These are phyloP conservation scores for Lomographa bimaculata DNA, from an alignment of 2,888 invertebrate species.

Conservation along the genomic window DNA sequence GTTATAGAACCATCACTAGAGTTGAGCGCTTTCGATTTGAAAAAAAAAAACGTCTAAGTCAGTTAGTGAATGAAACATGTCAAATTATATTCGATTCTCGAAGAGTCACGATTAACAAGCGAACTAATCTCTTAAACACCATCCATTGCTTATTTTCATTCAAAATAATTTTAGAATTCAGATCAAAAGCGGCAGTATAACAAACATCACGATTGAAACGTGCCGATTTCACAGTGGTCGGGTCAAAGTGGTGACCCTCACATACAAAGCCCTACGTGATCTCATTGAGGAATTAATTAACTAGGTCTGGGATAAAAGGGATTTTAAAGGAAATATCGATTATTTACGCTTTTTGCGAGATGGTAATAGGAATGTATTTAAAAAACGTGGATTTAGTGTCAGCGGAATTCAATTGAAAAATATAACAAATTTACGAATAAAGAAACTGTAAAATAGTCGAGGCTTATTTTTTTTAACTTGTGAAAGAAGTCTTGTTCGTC, in stretches of 20 bases:
- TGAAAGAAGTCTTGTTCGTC: no score
- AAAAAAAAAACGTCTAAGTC: no score
- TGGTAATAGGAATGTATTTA: constrained; percentile 4
- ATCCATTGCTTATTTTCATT: constrained; percentile 17
- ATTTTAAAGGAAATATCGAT: constrained; percentile 40
- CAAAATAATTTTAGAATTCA: background rate
- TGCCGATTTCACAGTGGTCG: constrained; percentile 11
- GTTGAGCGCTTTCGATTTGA: no score
- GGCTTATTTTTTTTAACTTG: no score
- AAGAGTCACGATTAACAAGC: no score
- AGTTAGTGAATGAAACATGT: no score
- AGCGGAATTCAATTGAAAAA: no score
- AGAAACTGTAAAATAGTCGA: no score
- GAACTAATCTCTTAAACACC: constrained; percentile 5
- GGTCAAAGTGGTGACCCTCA: constrained; percentile 51
- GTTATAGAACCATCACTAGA: no score
- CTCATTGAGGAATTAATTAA: constrained; percentile 66
- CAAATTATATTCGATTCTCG: no score
- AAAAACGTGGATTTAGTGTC: constrained; percentile 3
- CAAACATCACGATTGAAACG: constrained; percentile 6
- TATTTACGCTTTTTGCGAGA: constrained; percentile 21
- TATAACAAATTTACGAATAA: no score
- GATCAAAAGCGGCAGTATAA: constrained; percentile 9
- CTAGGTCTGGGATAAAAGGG: constrained; percentile 44
- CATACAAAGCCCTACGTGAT: constrained; percentile 58